Percentiles rank a stretch among this genome's conserved stretches.
These are phyloP conservation scores for Phanerotoma sp. DNA, from an alignment of 2,888 invertebrate genomes.

Conservation along the genomic window DNA sequence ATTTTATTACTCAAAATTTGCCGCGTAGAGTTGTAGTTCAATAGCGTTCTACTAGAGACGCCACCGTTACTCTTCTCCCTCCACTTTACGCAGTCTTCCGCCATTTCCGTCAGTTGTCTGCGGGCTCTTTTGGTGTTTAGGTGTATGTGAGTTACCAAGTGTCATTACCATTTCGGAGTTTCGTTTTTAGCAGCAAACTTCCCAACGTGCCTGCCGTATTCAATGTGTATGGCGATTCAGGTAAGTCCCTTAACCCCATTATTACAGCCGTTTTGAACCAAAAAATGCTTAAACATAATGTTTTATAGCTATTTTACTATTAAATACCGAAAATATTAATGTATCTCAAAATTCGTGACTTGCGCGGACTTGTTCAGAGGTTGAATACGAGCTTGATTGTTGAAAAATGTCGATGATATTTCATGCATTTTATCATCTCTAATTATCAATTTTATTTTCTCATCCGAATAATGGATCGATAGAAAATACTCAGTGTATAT, in stretches of 20 bases:
- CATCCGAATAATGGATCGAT: neutral
- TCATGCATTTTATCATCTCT: neutral
- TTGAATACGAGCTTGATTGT: no score
- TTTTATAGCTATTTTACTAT: neutral
- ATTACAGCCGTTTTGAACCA: neutral
- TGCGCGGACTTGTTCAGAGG: no score
- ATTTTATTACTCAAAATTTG: no score
- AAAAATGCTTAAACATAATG: neutral
- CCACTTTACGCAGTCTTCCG: conserved; percentile 4
- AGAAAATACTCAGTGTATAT: neutral
- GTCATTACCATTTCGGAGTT: conserved; percentile 43
- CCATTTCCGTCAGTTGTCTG: conserved; percentile 48
- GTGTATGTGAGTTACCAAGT: conserved; percentile 42
- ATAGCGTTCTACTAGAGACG: neutral
- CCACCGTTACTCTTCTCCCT: neutral
- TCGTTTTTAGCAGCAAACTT: conserved; percentile 53
- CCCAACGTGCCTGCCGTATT: conserved; percentile 64
- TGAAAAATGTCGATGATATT: neutral
- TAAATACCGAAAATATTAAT: neutral
- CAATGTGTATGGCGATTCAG: conserved; percentile 87
- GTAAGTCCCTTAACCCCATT: conserved; percentile 60
- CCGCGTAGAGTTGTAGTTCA: neutral
- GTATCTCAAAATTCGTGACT: conserved; percentile 19
- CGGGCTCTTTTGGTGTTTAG: conserved; percentile 46
- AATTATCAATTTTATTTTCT: neutral